phyloP scores from a whole-genome alignment of 1,140 invertebrate genomes.

The Lucilia sericata region DNA sequence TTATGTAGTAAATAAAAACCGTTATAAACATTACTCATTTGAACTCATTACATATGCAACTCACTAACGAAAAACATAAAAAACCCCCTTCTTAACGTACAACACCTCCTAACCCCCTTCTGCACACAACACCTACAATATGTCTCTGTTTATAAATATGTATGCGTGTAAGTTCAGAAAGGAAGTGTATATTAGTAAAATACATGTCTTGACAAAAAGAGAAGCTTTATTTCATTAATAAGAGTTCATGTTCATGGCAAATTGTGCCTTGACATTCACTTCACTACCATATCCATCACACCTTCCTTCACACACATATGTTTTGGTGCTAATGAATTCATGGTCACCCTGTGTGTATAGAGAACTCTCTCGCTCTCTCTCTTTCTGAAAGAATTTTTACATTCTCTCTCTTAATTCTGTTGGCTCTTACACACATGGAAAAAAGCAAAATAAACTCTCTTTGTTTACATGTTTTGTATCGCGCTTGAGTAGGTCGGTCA shows the following conservation, averaged over 20 bases:
- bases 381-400: slow-evolving; percentile 44
- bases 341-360: slow-evolving; percentile 31
- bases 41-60: slow-evolving; percentile 33
- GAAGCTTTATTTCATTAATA: slow-evolving; percentile 23
- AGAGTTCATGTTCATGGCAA: slow-evolving; percentile 31
- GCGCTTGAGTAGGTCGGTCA: slow-evolving; percentile 69
- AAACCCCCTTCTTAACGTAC: neutral
- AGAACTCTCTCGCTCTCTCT: neutral
- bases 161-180: neutral
- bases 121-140: neutral
- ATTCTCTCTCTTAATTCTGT: neutral
- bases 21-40: neutral
- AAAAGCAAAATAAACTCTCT: slow-evolving; percentile 36
- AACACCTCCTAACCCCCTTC: neutral
- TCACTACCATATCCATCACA: neutral
- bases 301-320: slow-evolving; percentile 19
- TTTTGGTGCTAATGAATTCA: neutral
- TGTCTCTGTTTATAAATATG: neutral
- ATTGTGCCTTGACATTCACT: slow-evolving; percentile 37
- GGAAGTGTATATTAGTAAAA: neutral
- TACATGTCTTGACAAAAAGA: neutral
- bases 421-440: too few relatives aligned
- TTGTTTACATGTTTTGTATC: slow-evolving; percentile 57
- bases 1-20: slow-evolving; percentile 10
- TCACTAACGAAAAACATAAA: slow-evolving; percentile 8